Evolutionary conservation across 2,113 vertebrate genomes (phyloP).

Genomic region (Phalacrocorax pelagicus): DNA sequence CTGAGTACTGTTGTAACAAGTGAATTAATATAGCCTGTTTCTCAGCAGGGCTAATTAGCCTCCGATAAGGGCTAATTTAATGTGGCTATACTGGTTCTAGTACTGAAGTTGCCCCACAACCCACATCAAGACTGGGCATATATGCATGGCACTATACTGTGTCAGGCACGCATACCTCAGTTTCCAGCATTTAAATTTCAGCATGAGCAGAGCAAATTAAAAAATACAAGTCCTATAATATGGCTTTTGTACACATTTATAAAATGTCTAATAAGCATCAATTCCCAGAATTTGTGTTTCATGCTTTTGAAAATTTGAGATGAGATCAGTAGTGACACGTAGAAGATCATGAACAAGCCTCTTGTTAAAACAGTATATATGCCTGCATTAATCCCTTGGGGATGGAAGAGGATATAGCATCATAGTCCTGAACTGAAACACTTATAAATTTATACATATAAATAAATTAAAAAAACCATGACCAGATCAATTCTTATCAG

Average conservation of each 20-base stretch:
- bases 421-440: not conserved
- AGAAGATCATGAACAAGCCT: not conserved
- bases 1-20: not conserved
- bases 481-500: not conserved
- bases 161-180: rapidly evolving
- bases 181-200: not conserved
- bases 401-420: not conserved
- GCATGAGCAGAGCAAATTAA: not conserved
- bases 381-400: not conserved
- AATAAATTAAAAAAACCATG: not conserved
- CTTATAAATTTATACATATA: not conserved
- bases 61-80: not conserved
- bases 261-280: not conserved
- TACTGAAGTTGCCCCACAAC: not conserved
- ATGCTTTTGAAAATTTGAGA: not conserved
- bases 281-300: not conserved
- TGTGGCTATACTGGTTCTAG: not conserved
- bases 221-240: not conserved
- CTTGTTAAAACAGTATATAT: not conserved
- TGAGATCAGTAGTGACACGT: not conserved
- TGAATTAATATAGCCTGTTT: not conserved
- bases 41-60: not conserved
- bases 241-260: not conserved
- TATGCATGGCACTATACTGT: not conserved
- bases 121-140: not conserved